phyloP scores from a whole-genome alignment of 2,888 invertebrate species.

The Myopa tessellatipennis region DNA sequence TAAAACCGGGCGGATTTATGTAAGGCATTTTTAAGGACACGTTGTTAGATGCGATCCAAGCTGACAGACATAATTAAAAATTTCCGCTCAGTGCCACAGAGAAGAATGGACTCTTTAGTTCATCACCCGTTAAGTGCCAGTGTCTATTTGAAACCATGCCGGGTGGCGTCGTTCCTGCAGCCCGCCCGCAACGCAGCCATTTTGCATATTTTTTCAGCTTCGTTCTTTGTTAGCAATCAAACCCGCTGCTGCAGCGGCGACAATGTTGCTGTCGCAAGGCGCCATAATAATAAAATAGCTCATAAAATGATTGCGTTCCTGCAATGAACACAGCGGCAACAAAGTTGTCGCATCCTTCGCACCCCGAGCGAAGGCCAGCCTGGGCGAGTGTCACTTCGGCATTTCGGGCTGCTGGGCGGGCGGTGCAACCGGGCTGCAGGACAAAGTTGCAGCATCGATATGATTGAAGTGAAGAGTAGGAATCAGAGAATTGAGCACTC shows the following conservation, averaged over 20 bases:
- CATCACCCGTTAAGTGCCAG: too few relatives aligned
- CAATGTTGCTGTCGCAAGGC: constrained; percentile 10
- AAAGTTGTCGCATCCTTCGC: background rate
- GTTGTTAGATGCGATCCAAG: too few relatives aligned
- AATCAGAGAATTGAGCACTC: background rate
- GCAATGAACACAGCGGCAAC: constrained; percentile 15
- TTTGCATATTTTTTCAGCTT: background rate
- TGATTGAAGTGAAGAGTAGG: background rate
- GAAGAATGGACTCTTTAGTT: too few relatives aligned
- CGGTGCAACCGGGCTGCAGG: background rate
- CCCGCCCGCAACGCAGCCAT: background rate
- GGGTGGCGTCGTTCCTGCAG: too few relatives aligned
- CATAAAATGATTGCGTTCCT: constrained; percentile 11
- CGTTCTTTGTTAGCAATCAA: too few relatives aligned
- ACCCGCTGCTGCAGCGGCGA: background rate
- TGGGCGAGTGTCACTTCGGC: background rate
- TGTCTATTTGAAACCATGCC: too few relatives aligned
- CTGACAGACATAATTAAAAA: too few relatives aligned
- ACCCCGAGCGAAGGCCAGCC: background rate
- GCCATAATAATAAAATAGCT: constrained; percentile 6
- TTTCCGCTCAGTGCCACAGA: too few relatives aligned
- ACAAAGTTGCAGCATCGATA: background rate
- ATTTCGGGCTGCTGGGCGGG: background rate
- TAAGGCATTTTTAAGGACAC: too few relatives aligned
- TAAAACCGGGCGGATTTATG: too few relatives aligned